A percentile compares a stretch with the other conserved stretches of the same genome.
Evolutionary conservation across 2,888 invertebrate genomes (phyloP).

Genomic region (Loripinus fragilis): DNA sequence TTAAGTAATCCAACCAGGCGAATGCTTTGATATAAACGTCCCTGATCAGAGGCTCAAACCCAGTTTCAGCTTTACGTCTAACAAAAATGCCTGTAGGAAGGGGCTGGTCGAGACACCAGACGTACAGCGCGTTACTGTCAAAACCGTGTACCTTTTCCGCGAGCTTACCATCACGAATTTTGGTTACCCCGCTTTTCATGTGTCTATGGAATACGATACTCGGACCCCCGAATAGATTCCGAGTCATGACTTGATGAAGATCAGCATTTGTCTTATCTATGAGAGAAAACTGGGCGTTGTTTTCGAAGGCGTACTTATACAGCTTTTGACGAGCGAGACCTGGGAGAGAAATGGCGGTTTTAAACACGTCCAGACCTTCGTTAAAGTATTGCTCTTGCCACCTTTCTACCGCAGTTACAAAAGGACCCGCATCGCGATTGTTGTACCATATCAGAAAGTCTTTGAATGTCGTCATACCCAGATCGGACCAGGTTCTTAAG

Average conservation of each 20-base stretch:
- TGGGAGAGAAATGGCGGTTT: neutral
- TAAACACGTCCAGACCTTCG: neutral
- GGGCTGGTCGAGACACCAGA: neutral
- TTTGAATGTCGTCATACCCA: neutral
- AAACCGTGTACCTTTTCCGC: neutral
- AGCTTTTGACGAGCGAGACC: neutral
- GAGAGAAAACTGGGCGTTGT: neutral
- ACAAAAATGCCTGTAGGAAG: neutral
- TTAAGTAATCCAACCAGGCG: neutral
- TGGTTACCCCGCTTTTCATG: neutral
- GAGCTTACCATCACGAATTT: neutral
- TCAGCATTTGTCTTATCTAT: neutral
- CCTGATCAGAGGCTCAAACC: neutral
- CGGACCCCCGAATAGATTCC: neutral
- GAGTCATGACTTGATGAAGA: neutral
- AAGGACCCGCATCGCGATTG: neutral
- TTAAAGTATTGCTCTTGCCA: neutral
- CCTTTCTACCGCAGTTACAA: neutral
- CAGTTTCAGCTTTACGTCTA: neutral
- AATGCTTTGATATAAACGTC: neutral
- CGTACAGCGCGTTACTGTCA: neutral
- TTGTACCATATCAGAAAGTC: neutral
- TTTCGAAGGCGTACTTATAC: neutral
- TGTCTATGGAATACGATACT: neutral
- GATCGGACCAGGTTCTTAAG: neutral